Evolutionary conservation across 2,888 invertebrate genomes (phyloP), one percentile per base, ranked within the genome.

Genomic region (Ichneumoninae sp.): DNA sequence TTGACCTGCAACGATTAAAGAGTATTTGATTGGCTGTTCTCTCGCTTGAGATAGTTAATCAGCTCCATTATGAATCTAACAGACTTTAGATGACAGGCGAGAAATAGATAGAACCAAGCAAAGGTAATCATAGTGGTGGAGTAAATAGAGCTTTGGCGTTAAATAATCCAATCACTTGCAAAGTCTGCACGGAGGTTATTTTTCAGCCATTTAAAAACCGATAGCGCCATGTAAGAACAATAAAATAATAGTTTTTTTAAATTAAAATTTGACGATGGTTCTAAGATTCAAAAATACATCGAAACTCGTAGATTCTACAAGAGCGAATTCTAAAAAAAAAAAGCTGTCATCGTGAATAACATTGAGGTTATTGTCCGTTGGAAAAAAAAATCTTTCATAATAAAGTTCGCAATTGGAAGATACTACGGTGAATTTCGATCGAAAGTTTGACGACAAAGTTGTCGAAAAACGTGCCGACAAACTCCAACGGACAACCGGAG

Each of bases 1-100:
- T 94, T 87, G 92, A 92, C 87, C 94, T 94, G 83, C 36, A 93
- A 92, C 85, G 33, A 82, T 3, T 30, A 16, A 79, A 47, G 57
- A 63, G 44, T 13, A 36, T 66, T 57, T 16, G 3, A 8, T 30
- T 16, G 8, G 40, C 8, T 40, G 5, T 36, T 22, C 40, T 54
- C 8, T 13, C 19, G 7, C 3, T 30, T 10, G 26, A 22, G 22
- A 26, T 57, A 26, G 57, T 22, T 57, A 1, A 26, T 57, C 26
- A 13, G 5, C 7, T 8, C 44, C 13, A 30, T 54, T 19, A 13
- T 36, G 30, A n/a, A 52, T n/a, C n/a, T 68, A 73, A 16, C 16
- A 57, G 63, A 63, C 13, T 30, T 33, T 13, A 57, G 4, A 13
- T 8, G 1, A 6, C 26, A 57, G 26, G 16, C 3, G 44, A 47